A percentile compares a stretch with the other conserved stretches of the same genome.
Evolutionary conservation across 1,140 invertebrate species (phyloP).

Genomic region (Heterodera schachtii): DNA sequence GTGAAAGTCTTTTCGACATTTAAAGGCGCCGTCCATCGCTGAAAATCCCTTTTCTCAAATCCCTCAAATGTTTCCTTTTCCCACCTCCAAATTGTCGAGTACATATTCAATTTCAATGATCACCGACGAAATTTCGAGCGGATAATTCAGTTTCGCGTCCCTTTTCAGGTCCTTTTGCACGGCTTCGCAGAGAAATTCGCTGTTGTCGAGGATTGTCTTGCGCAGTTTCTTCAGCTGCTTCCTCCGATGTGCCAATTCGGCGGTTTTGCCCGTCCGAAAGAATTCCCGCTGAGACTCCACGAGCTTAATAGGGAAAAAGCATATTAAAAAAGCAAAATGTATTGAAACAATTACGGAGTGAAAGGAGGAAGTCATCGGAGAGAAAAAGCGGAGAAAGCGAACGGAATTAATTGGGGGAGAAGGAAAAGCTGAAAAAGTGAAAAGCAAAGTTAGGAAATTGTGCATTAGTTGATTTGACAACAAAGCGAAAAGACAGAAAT

Average conservation of each 20-base stretch:
- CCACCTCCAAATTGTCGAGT: constrained; percentile 23
- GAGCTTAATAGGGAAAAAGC: constrained; percentile 24
- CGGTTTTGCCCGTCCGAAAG: constrained; percentile 34
- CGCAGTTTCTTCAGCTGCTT: constrained; percentile 30
- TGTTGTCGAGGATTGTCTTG: constrained; percentile 31
- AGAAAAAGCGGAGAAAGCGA: neutral
- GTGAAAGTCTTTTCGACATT: constrained; percentile 43
- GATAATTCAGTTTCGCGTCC: constrained; percentile 33
- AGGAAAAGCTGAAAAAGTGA: too few relatives aligned
- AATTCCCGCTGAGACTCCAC: constrained; percentile 45
- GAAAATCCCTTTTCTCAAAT: neutral
- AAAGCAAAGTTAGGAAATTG: too few relatives aligned
- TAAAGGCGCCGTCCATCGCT: constrained; percentile 39
- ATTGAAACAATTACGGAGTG: neutral
- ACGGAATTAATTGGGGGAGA: too few relatives aligned
- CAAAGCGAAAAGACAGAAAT: too few relatives aligned
- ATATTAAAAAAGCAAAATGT: neutral
- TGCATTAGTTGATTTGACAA: too few relatives aligned
- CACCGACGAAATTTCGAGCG: constrained; percentile 50
- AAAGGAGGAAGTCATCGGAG: neutral
- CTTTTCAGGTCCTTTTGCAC: constrained; percentile 62
- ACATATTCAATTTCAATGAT: constrained; percentile 62
- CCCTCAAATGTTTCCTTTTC: neutral
- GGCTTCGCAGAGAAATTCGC: constrained; percentile 38
- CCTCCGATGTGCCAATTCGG: constrained; percentile 27